Percentiles rank a stretch among this genome's conserved stretches.
Conservation (phyloP, 35 echinoderm and acorn worm genomes). For the Ophioderma brevispina region DNA sequence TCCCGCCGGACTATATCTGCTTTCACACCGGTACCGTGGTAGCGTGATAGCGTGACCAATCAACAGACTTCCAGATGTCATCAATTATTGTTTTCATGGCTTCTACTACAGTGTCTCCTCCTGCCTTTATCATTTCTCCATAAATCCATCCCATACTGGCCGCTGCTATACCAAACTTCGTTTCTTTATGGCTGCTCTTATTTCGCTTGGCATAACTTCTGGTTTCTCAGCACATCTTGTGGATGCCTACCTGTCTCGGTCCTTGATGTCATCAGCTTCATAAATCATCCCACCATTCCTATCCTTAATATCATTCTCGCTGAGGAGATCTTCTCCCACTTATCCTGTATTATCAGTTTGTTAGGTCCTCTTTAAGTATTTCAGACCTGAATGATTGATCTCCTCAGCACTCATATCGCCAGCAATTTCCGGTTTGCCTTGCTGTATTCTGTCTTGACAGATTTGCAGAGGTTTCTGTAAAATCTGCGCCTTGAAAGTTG, state of each 20-base stretch:
- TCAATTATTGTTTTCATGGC: slow-evolving; percentile 51
- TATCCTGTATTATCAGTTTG: slow-evolving; percentile 23
- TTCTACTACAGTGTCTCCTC: slow-evolving; percentile 53
- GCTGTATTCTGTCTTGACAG: background rate
- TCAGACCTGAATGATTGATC: slow-evolving; percentile 19
- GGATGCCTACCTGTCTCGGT: slow-evolving; percentile 14
- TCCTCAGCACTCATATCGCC: background rate
- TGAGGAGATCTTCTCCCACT: background rate
- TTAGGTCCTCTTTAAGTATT: too few species aligned
- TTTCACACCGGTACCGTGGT: slow-evolving; percentile 8
- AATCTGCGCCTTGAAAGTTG: background rate
- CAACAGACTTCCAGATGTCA: slow-evolving; percentile 44
- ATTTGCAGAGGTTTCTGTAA: background rate
- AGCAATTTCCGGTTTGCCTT: background rate
- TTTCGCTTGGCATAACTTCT: slow-evolving; percentile 33
- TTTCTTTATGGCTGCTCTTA: slow-evolving; percentile 33
- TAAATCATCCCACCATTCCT: slow-evolving; percentile 9
- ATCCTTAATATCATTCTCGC: background rate
- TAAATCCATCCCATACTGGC: slow-evolving; percentile 19
- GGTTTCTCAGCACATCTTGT: slow-evolving; percentile 13
- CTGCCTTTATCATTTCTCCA: slow-evolving; percentile 45
- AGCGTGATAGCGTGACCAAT: slow-evolving; percentile 21
- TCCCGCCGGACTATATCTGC: too few species aligned
- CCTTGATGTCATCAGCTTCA: slow-evolving; percentile 26
- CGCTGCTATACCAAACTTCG: slow-evolving; percentile 22